Evolutionary conservation across 2,797 vertebrate genomes (phyloP).

Genomic region (Muraenolepis orangiensis): DNA sequence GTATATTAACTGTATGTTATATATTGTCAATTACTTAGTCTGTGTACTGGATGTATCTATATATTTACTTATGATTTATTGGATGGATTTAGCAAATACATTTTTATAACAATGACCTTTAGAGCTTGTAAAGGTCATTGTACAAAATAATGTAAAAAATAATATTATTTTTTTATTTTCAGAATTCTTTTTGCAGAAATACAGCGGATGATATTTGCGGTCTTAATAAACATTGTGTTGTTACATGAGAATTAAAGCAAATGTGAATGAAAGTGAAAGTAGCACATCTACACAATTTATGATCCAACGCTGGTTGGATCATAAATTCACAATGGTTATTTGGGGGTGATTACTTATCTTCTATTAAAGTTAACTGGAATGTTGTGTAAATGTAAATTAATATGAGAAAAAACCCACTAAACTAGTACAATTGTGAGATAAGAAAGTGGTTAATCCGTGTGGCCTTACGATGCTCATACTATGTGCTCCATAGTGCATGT

Average conservation of each 20-base stretch:
- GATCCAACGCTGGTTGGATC: slow-evolving; percentile 23
- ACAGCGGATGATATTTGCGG: slow-evolving; percentile 9
- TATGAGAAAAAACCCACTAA: slow-evolving; percentile 4
- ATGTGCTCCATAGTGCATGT: background rate
- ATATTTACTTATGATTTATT: slow-evolving; percentile 20
- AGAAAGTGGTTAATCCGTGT: background rate
- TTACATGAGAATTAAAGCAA: slow-evolving; percentile 34
- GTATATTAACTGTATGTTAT: slow-evolving; percentile 24
- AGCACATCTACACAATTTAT: slow-evolving; percentile 27
- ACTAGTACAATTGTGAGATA: background rate
- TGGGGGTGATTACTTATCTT: slow-evolving; percentile 11
- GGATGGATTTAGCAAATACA: background rate
- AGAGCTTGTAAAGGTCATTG: background rate
- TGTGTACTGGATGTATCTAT: slow-evolving; percentile 4
- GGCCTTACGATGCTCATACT: background rate
- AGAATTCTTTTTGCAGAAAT: background rate
- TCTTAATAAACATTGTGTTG: slow-evolving; percentile 57
- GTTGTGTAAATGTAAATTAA: slow-evolving; percentile 32
- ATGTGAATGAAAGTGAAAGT: slow-evolving; percentile 20
- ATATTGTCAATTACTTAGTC: slow-evolving; percentile 20
- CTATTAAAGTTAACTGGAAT: slow-evolving; percentile 48
- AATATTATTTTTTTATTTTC: background rate
- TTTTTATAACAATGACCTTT: background rate
- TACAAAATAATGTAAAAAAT: background rate
- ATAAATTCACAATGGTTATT: slow-evolving; percentile 28